Conservation (phyloP, 2,797 vertebrate species). For the Pseudochaenichthys georgianus region DNA sequence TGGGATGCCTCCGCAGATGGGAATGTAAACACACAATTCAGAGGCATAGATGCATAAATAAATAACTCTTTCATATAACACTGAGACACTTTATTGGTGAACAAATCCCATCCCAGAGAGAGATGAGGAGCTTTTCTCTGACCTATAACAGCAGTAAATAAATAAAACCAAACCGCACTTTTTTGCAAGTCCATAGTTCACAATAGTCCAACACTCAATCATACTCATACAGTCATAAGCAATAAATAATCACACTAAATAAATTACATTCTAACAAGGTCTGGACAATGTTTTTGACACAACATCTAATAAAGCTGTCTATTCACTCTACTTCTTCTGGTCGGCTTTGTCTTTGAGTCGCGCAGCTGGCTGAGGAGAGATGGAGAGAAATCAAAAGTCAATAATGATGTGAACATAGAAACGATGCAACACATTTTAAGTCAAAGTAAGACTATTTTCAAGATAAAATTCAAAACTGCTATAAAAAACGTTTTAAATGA, state of each 20-base stretch:
- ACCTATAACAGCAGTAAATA: slow-evolving; percentile 79
- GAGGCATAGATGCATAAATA: slow-evolving; percentile 9
- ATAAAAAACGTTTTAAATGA: background rate
- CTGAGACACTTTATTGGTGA: slow-evolving; percentile 77
- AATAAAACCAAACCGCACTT: slow-evolving; percentile 72
- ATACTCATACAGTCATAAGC: slow-evolving; percentile 45
- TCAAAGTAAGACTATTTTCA: background rate
- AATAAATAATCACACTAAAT: slow-evolving; percentile 85
- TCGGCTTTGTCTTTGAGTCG: slow-evolving; percentile 19
- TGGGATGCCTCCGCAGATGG: slow-evolving; percentile 24
- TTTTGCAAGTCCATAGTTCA: slow-evolving; percentile 9
- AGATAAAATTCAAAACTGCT: background rate
- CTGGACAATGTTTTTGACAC: slow-evolving; percentile 28
- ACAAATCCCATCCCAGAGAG: slow-evolving; percentile 58
- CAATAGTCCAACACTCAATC: slow-evolving; percentile 51
- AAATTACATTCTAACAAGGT: slow-evolving; percentile 79
- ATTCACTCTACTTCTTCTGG: slow-evolving; percentile 23
- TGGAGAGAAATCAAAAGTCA: slow-evolving; percentile 27
- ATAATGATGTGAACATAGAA: background rate
- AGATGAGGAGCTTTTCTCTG: slow-evolving; percentile 65
- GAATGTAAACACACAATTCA: slow-evolving; percentile 51
- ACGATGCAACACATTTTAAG: too few relatives aligned
- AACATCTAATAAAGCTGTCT: slow-evolving; percentile 62
- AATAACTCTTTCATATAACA: slow-evolving; percentile 61
- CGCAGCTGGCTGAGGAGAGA: slow-evolving; percentile 43